These are phyloP conservation scores for Ips nitidus DNA, from an alignment of 1,140 invertebrate species.

Conservation along the genomic window DNA sequence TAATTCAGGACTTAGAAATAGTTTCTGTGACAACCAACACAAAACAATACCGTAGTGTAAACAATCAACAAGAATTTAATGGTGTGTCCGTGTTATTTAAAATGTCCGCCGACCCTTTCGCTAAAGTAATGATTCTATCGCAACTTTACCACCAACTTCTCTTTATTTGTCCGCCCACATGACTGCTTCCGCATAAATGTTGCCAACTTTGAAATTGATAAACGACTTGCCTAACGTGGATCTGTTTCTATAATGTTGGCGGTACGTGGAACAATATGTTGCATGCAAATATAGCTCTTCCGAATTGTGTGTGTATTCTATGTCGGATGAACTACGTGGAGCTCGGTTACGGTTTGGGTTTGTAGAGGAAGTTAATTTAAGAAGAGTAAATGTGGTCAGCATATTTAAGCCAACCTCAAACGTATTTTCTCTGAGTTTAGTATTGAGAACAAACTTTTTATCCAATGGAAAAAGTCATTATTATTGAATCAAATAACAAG, in stretches of 20 bases:
- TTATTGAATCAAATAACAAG: no score
- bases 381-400: no score
- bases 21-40: no score
- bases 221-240: not conserved
- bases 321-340: not conserved
- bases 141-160: slow-evolving; percentile 1
- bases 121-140: not conserved
- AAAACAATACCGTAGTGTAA: not conserved
- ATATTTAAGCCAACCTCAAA: no score
- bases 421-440: no score
- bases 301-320: not conserved
- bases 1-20: no score
- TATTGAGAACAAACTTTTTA: no score
- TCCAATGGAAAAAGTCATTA: no score
- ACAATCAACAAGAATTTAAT: slow-evolving; percentile 1
- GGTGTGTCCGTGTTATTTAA: not conserved
- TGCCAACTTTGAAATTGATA: slow-evolving; percentile 10
- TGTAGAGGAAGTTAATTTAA: no score
- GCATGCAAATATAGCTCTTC: not conserved
- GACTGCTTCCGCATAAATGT: not conserved
- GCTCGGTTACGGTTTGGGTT: no score
- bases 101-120: not conserved
- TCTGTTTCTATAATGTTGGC: not conserved
- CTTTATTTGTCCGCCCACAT: slow-evolving; percentile 7
- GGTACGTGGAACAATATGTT: not conserved